Evolutionary conservation across 1,140 invertebrate genomes (phyloP).

Genomic region (Drosophila subpulchrella): DNA sequence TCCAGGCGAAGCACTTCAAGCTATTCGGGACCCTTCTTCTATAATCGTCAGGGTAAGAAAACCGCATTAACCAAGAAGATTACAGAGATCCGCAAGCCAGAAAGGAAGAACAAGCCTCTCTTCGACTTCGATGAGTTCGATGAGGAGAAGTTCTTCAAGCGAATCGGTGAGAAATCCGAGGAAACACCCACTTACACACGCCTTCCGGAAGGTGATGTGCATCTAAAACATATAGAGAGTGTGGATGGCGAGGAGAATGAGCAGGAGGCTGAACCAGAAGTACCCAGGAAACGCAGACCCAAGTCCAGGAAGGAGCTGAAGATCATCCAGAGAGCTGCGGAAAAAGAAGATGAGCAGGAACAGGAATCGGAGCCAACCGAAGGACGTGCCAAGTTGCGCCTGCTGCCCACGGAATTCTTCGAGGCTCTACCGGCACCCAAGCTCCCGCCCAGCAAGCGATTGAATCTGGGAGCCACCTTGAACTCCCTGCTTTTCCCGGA

Average conservation of each 20-base stretch:
- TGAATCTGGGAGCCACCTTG: constrained; percentile 64
- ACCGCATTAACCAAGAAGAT: constrained; percentile 74
- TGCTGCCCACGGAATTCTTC: constrained; percentile 75
- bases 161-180: constrained; percentile 60
- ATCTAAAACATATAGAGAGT: constrained; percentile 64
- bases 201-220: constrained; percentile 76
- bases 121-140: constrained; percentile 74
- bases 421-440: constrained; percentile 60
- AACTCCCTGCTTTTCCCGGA: constrained; percentile 76
- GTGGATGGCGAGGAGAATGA: constrained; percentile 70
- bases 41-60: constrained; percentile 61
- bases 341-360: constrained; percentile 21
- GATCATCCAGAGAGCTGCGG: constrained; percentile 47
- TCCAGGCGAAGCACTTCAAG: constrained; percentile 41
- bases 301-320: constrained; percentile 42
- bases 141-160: constrained; percentile 81
- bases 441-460: constrained; percentile 9
- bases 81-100: constrained; percentile 76
- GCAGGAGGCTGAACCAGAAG: constrained; percentile 37
- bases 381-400: constrained; percentile 27
- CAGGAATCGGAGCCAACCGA: constrained; percentile 40
- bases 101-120: constrained; percentile 61
- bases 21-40: constrained; percentile 68
- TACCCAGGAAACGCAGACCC: constrained; percentile 31
- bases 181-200: constrained; percentile 63